Conservation (phyloP, 2,113 vertebrate species). For the Pantherophis guttatus region DNA sequence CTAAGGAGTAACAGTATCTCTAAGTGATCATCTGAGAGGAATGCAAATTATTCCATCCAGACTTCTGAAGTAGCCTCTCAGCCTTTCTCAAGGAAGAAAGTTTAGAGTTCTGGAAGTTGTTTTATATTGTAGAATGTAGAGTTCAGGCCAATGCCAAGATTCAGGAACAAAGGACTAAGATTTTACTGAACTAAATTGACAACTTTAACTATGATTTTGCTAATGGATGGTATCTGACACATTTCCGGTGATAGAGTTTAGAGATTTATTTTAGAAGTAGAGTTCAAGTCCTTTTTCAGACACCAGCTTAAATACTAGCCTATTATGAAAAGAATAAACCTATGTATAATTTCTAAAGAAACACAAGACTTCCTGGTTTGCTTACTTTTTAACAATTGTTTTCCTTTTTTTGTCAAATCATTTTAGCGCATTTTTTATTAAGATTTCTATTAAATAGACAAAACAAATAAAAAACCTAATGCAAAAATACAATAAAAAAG, state of each 20-base stretch:
- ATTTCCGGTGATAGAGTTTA: neutral
- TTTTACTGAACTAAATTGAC: neutral
- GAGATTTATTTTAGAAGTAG: neutral
- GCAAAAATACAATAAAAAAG: neutral
- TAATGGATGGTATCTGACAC: neutral
- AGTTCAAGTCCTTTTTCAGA: neutral
- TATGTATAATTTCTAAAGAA: neutral
- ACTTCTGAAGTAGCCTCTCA: rapidly evolving
- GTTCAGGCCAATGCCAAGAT: neutral
- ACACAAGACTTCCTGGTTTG: neutral
- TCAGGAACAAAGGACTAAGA: neutral
- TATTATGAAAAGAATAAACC: neutral
- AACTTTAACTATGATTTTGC: neutral
- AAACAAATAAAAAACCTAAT: neutral
- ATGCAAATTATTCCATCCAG: slow-evolving; percentile 35
- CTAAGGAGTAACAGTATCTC: slow-evolving; percentile 44
- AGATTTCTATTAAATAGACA: neutral
- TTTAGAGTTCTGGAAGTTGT: neutral
- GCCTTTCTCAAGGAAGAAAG: neutral
- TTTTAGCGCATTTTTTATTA: neutral
- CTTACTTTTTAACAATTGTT: neutral
- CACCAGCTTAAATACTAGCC: neutral
- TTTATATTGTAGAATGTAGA: neutral
- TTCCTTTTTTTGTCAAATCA: neutral
- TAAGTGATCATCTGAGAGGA: slow-evolving; percentile 37